Conservation (phyloP, 2,113 vertebrate species). For the Platichthys flesus region DNA sequence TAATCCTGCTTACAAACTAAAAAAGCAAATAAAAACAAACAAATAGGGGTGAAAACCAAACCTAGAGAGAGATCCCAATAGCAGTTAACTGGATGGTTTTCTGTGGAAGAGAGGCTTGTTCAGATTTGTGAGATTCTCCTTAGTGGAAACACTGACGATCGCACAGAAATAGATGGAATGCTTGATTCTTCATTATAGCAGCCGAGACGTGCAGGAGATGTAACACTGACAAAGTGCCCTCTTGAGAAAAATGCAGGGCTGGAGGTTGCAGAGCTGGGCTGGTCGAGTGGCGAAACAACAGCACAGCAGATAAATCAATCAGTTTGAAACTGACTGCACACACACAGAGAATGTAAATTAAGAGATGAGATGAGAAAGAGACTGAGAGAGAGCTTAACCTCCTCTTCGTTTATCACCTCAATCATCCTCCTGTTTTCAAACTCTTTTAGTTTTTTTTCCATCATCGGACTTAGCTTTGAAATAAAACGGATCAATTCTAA, state of each 20-base stretch:
- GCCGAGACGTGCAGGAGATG: neutral
- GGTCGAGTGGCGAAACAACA: constrained; percentile 49
- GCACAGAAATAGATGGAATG: neutral
- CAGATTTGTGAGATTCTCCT: neutral
- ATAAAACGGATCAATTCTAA: constrained; percentile 69
- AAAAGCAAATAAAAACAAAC: no score
- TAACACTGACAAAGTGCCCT: neutral
- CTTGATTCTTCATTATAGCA: neutral
- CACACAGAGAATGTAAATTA: constrained; percentile 48
- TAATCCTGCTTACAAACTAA: no score
- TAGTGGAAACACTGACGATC: neutral
- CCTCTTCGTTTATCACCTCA: constrained; percentile 24
- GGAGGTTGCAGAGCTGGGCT: constrained; percentile 18
- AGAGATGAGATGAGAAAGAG: constrained; percentile 4
- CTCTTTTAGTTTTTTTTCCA: neutral
- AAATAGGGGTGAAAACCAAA: no score
- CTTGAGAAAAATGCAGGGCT: constrained; percentile 15
- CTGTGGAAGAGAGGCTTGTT: neutral
- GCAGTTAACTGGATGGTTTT: neutral
- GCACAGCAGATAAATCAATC: constrained; percentile 69
- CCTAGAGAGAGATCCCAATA: neutral
- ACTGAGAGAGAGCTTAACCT: constrained; percentile 13
- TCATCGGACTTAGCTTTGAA: constrained; percentile 52
- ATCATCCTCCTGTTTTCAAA: constrained; percentile 1
- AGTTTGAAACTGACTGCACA: constrained; percentile 47